Conservation (phyloP, 2,113 vertebrate species). For the Myrmecophaga tridactyla region DNA sequence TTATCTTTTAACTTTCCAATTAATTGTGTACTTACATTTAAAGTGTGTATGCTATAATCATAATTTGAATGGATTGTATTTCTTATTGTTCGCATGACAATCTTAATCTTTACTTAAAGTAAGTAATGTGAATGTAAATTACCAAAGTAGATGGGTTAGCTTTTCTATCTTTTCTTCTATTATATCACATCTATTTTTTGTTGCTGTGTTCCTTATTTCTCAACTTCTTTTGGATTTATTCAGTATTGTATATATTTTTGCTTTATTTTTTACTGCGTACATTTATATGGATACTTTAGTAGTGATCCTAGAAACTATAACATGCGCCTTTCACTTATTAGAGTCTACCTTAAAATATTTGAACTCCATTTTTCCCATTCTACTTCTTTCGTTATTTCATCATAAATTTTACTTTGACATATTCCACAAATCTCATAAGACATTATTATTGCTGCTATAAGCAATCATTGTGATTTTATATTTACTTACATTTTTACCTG, state of each 20-base stretch:
- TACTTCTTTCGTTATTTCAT: neutral
- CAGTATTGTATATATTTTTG: neutral
- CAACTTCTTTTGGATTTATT: neutral
- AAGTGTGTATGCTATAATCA: neutral
- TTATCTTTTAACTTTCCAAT: neutral
- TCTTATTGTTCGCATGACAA: neutral
- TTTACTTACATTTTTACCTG: neutral
- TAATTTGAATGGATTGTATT: neutral
- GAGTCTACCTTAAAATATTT: neutral
- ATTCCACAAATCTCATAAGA: neutral
- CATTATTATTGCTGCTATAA: neutral
- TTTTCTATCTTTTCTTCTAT: neutral
- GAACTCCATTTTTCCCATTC: neutral
- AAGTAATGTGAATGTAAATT: neutral
- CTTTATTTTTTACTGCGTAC: neutral
- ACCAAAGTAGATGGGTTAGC: neutral
- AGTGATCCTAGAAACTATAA: neutral
- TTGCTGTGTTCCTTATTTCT: neutral
- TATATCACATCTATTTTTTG: neutral
- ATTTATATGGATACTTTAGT: neutral
- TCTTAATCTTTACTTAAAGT: neutral
- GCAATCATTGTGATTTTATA: neutral
- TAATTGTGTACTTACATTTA: neutral
- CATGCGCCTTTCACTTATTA: neutral
- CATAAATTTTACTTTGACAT: neutral